These are phyloP conservation scores for Trachymyrmex septentrionalis DNA, from an alignment of 1,140 invertebrate genomes.

Conservation along the genomic window DNA sequence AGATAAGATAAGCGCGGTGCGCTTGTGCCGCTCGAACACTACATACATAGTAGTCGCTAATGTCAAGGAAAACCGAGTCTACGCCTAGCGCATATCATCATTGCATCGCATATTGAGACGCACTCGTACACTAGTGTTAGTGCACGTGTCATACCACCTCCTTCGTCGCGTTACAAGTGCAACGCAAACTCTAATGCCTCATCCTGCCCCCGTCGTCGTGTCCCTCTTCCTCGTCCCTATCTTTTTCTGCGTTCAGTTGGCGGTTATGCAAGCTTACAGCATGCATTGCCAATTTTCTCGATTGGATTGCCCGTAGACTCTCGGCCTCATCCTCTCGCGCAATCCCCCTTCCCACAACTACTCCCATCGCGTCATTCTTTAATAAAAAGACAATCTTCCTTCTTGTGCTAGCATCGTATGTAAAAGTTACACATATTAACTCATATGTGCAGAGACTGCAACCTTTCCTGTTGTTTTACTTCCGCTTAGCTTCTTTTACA, in stretches of 20 bases:
- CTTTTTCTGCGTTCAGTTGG: not conserved
- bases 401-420: slow-evolving; percentile 8
- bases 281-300: slow-evolving; percentile 65
- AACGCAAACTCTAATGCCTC: not conserved
- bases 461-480: slow-evolving; percentile 31
- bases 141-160: slow-evolving; percentile 29
- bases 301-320: slow-evolving; percentile 8
- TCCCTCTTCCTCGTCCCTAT: not conserved
- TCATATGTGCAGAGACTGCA: not conserved
- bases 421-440: slow-evolving; percentile 59
- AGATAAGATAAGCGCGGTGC: slow-evolving; percentile 53
- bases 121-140: not conserved
- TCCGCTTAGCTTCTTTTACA: slow-evolving; percentile 41
- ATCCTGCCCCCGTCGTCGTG: not conserved
- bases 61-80: slow-evolving; percentile 77
- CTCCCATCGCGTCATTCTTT: not conserved
- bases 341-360: not conserved
- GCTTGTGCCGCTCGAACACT: slow-evolving; percentile 35
- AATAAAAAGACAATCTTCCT: slow-evolving; percentile 52
- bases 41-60: slow-evolving; percentile 75
- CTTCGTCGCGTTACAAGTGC: slow-evolving; percentile 8
- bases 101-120: not conserved
- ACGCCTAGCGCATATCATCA: slow-evolving; percentile 31
- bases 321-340: slow-evolving; percentile 5
- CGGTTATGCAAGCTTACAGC: slow-evolving; percentile 57